Evolutionary conservation across 2,888 invertebrate genomes (phyloP), one percentile per base, ranked within the genome.

Genomic region (Maniola hyperantus): DNA sequence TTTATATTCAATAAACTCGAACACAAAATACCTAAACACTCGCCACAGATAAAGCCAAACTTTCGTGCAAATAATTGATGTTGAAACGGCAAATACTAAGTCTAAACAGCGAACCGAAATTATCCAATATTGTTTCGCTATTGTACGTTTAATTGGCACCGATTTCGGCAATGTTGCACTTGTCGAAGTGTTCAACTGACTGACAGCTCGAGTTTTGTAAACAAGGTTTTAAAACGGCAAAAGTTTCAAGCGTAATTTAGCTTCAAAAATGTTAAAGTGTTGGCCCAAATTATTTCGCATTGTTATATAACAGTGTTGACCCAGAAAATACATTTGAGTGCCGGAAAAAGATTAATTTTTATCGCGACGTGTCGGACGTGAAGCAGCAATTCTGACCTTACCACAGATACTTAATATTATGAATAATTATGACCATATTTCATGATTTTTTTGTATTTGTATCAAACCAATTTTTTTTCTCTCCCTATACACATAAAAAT

Each of bases 261-360:
- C 70, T 70, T 68, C 68, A 68, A 70, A 70, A 70, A 66, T 68
- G 68, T 66, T 70, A 68, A 70, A 70, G 68, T 70, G 70, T 70
- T 70, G 68, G 68, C 66, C 62, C 53, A 68, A 70, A 70, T 70
- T 68, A 68, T 70, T 70, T 68, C 63, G 61, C 68, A 70, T 68
- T 66, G 70, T 70, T 66, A 68, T 68, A 46, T 70, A 70, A 68
- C 58, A 58, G 61, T 51, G 67, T 63, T 66, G 68, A 70, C 66
- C 68, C 68, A 70, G 66, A 68, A 68, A 68, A 55, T 58, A 65
- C 64, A 68, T 66, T 67, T 69, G 66, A 66, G 69, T 67, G 60
- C 61, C 61, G 67, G 70, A 66, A 68, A 66, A 66, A 66, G 66
- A 70, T 70, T 66, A 64, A 65, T 70, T 70, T 68, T 68, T 70